Conservation (phyloP, 2,888 invertebrate genomes). For the Drosophila lacicola region DNA sequence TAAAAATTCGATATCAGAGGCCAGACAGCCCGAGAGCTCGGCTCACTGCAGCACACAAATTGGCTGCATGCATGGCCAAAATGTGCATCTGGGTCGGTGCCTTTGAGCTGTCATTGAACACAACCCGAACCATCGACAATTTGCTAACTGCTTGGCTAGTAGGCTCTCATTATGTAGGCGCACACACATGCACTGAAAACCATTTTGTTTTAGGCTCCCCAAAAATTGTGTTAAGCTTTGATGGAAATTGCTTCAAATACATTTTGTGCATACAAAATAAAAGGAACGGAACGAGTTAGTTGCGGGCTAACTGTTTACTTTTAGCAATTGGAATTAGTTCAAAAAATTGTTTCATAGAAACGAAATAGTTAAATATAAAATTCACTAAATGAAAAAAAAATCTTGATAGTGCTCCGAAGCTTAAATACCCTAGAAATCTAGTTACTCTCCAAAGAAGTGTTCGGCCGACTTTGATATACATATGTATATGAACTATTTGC, state of each 20-base stretch:
- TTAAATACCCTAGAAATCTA: too few species aligned
- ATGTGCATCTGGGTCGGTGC: constrained; percentile 54
- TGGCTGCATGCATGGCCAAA: constrained; percentile 47
- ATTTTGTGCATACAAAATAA: constrained; percentile 22
- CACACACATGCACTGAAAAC: neutral
- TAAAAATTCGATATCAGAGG: constrained; percentile 68
- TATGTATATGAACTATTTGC: too few species aligned
- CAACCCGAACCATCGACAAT: constrained; percentile 53
- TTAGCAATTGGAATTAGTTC: constrained; percentile 6
- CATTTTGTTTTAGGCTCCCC: constrained; percentile 16
- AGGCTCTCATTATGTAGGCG: constrained; percentile 30
- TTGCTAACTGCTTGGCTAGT: constrained; percentile 49
- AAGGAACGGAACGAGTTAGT: neutral
- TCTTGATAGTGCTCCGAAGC: too few species aligned
- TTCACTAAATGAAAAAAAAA: too few species aligned
- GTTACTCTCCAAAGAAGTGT: too few species aligned
- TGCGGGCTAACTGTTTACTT: constrained; percentile 9
- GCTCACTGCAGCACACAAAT: constrained; percentile 45
- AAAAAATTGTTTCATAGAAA: neutral
- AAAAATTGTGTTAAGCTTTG: constrained; percentile 17
- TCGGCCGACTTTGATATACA: too few species aligned
- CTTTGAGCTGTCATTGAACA: constrained; percentile 74
- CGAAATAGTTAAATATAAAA: too few species aligned
- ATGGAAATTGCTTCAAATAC: constrained; percentile 22
- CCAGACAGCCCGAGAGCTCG: constrained; percentile 20